Conservation (phyloP, 2,888 invertebrate genomes). For the Agonopterix alstromeriana region DNA sequence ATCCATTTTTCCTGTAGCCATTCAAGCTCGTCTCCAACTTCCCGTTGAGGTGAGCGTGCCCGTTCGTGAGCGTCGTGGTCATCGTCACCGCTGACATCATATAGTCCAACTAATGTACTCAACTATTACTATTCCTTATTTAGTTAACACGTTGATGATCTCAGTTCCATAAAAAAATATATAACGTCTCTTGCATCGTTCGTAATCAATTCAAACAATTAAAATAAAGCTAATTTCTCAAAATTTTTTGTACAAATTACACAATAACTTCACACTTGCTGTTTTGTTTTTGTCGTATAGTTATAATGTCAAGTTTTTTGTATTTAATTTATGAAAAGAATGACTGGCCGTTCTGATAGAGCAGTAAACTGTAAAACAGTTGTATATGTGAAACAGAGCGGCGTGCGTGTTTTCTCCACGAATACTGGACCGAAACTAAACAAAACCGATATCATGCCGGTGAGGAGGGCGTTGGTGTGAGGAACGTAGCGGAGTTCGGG, state of each 20-base stretch:
- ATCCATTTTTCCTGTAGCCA: constrained; percentile 62
- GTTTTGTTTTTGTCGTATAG: constrained; percentile 4
- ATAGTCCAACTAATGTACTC: not conserved
- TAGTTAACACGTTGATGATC: no score
- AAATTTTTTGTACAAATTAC: not conserved
- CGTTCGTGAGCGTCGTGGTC: constrained; percentile 58
- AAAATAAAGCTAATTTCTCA: not conserved
- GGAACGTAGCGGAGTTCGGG: constrained; percentile 33
- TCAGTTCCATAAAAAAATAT: not conserved
- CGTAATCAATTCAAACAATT: not conserved
- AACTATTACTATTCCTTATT: no score
- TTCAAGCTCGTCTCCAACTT: constrained; percentile 51
- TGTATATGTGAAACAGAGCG: no score
- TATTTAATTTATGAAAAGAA: not conserved
- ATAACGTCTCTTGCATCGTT: constrained; percentile 18
- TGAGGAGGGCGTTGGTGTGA: constrained; percentile 25
- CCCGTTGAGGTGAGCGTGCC: constrained; percentile 48
- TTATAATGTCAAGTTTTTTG: constrained; percentile 5
- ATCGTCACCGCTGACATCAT: constrained; percentile 56
- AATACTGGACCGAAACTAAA: constrained; percentile 36
- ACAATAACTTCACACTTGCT: not conserved
- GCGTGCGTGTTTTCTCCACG: constrained; percentile 27
- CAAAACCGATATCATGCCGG: constrained; percentile 10
- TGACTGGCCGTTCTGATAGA: not conserved
- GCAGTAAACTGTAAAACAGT: not conserved